Base-by-base conservation (phyloP, 2,113 vertebrate genomes). In the Stercorarius parasiticus region DNA sequence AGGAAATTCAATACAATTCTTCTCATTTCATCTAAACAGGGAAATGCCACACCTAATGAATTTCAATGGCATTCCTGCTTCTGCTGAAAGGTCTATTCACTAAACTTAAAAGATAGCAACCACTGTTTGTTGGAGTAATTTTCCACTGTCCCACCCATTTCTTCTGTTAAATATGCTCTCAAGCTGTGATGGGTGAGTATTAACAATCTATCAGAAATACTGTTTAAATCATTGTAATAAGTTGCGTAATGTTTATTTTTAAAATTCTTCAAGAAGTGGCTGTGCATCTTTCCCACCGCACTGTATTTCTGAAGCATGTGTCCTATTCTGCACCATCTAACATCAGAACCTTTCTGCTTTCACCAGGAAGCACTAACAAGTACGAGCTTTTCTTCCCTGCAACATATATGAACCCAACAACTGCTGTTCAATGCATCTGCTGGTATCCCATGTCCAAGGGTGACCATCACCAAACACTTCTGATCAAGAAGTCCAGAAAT, bases 1-100 rank as follows among this genome's bases (percentile, higher is more conserved):
- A 92, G 90, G 94, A 96, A 96, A 96, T 93, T 58, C 34, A 90
- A 90, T 88, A 90, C 67, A 88, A 95, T 81, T 90, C 84, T 90
- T 86, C 74, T 86, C 14, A 84, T 82, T 88, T 91, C 88, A 90
- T 82, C 62, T 93, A 78, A 90, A 77, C 62, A 83, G 79, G 92
- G 90, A 97, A 97, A 92, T 81, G 79, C 90, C 95, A 95, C 92
- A 8, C 93, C 95, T 96, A 88, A 59, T 50, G 85, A 72, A 90
- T 90, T 96, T 93, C 85, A 96, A 61, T 93, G 62, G 82, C 85
- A 86, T 94, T 93, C 74, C 49, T 93, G 25, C 49, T 53, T 69
- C 90, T 72, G 42, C 58, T 92, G 82, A 94, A 97, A 93, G 76
- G 26, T 62, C 88, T 94, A 81, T 94, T 97, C 76, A 97, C 58